Percentiles rank a stretch among this genome's conserved stretches.
phyloP scores from a whole-genome alignment of 2,113 vertebrate genomes.

The Mustela nigripes region DNA sequence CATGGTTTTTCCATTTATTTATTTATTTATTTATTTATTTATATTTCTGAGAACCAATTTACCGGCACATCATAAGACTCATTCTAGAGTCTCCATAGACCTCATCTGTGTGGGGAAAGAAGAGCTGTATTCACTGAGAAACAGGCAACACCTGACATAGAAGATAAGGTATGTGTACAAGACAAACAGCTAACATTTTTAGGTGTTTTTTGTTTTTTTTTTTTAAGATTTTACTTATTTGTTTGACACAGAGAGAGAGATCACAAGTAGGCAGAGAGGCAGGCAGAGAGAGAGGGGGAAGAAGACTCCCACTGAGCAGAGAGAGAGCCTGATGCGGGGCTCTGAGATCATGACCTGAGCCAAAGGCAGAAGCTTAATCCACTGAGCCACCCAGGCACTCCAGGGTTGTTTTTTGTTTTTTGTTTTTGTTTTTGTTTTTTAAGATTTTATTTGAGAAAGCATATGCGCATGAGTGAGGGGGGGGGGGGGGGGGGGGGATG shows the following conservation, averaged over 20 bases:
- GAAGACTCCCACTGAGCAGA: no score
- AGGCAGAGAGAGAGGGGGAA: no score
- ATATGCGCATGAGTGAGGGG: rapidly evolving
- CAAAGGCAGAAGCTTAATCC: no score
- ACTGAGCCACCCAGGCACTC: no score
- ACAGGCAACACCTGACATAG: not conserved
- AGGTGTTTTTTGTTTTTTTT: rapidly evolving
- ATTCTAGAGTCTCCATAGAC: not conserved
- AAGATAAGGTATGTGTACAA: no score
- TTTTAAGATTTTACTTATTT: not conserved
- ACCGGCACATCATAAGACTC: not conserved
- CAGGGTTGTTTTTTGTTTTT: no score
- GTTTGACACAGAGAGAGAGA: no score
- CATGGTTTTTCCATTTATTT: not conserved
- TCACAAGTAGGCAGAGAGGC: no score
- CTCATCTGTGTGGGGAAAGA: not conserved
- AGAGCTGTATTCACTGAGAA: not conserved
- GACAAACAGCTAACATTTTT: not conserved
- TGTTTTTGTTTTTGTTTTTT: not conserved
- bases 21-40: not conserved
- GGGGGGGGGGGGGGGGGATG: no score
- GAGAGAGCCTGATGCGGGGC: no score
- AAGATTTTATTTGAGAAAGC: not conserved
- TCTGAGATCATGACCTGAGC: no score
- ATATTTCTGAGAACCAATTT: not conserved